Evolutionary conservation across 2,113 vertebrate genomes (phyloP), one percentile per base, ranked within the genome.

Genomic region (Eolophus roseicapilla): DNA sequence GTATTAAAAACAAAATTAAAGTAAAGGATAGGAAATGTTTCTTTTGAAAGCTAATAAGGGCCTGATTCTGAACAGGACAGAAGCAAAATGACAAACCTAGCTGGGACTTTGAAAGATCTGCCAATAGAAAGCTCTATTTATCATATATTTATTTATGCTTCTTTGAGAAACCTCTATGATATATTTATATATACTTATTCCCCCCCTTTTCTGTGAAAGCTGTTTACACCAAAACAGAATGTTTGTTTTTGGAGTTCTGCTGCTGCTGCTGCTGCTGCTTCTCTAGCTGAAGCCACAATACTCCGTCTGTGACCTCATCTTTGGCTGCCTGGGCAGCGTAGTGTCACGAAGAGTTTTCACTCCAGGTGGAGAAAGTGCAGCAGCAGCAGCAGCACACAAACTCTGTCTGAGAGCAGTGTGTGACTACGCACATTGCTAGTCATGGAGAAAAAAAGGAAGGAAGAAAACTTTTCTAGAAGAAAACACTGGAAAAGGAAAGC

Each of bases 231-330:
- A 65, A 85, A 90, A 91, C 74, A 92, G 11, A 79, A 60, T 53
- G 90, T 90, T 95, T 96, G 80, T 88, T 95, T 93, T 73, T 3
- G 0, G 70, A 80, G 57, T 93, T 94, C 67, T 43, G 92, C 89
- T 91, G 82, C 70, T 90, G 74, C 71, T 0, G 0, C 86, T 95
- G 62, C 88, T 86, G 44, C 69, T 94, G 37, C 37, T 37, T 88
- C 77, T 95, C 60, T 78, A 96, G 80, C 82, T 83, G 88, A 87
- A 78, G 86, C 88, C 80, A 92, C 93, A 68, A 62, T 93, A 65
- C 79, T 86, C 1, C 0, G 60, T 88, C 76, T 95, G 94, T 93
- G 92, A 92, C 77, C 64, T 93, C 95, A 92, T 31, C 4, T 2
- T 25, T 96, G 93, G 93, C 93, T 75, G 33, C 86, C 4, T 10